Percentiles rank a stretch among this genome's conserved stretches.
These are phyloP conservation scores for Trypoxylon attenuatum DNA, from an alignment of 2,888 invertebrate species.

Conservation along the genomic window DNA sequence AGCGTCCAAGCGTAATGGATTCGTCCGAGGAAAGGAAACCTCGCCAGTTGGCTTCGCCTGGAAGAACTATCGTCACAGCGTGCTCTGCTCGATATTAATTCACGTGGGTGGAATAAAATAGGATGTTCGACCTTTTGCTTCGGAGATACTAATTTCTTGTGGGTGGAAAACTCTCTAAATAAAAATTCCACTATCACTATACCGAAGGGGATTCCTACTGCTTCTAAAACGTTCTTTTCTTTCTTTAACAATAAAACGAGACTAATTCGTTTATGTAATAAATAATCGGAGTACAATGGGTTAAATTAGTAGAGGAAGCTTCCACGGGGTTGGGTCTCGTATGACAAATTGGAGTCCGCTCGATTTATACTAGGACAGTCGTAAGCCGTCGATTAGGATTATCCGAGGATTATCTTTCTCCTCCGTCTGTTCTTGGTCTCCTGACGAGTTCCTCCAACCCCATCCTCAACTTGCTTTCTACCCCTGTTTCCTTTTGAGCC, in stretches of 20 bases:
- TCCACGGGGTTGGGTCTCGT: neutral
- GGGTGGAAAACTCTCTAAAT: neutral
- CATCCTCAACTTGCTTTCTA: slow-evolving; percentile 24
- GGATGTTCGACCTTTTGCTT: neutral
- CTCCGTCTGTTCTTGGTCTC: slow-evolving; percentile 42
- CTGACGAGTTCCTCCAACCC: slow-evolving; percentile 5
- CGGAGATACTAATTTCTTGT: neutral
- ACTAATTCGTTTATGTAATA: no score
- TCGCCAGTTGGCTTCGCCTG: slow-evolving; percentile 11
- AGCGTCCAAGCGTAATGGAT: slow-evolving; percentile 1
- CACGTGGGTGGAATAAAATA: neutral
- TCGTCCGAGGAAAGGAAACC: neutral
- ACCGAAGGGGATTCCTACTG: no score
- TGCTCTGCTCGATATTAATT: neutral
- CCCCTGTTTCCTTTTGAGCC: neutral
- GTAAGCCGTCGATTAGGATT: slow-evolving; percentile 66
- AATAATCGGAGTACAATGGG: neutral
- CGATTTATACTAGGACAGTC: slow-evolving; percentile 50
- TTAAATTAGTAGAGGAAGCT: neutral
- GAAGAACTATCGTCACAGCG: neutral
- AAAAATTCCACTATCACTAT: neutral
- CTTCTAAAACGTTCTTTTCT: no score
- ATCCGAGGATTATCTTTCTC: slow-evolving; percentile 58
- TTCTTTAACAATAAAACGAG: no score
- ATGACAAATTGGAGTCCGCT: slow-evolving; percentile 47